Evolutionary conservation across 2,888 invertebrate genomes (phyloP).

Genomic region (Coecobrya sp.): DNA sequence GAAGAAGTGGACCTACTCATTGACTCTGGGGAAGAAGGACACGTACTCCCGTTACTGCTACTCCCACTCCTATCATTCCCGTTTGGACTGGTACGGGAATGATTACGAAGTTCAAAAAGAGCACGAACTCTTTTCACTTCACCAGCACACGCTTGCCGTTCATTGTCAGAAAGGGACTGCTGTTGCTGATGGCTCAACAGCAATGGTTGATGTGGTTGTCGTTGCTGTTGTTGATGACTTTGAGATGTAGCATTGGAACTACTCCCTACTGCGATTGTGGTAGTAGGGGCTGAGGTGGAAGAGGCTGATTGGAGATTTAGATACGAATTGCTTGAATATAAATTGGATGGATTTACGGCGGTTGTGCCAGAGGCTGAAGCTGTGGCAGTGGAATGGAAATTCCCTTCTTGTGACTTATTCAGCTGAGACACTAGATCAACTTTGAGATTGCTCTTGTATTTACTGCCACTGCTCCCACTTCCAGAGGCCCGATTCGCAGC

Average conservation of each 20-base stretch:
- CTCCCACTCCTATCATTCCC: slow-evolving; percentile 70
- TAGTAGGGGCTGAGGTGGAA: slow-evolving; percentile 22
- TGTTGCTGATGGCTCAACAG: slow-evolving; percentile 61
- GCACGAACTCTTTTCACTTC: slow-evolving; percentile 85
- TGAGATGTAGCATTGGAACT: not conserved
- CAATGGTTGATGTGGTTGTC: slow-evolving; percentile 23
- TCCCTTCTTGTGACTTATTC: slow-evolving; percentile 74
- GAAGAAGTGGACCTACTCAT: slow-evolving; percentile 70
- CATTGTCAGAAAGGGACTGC: slow-evolving; percentile 50
- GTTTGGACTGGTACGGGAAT: slow-evolving; percentile 68
- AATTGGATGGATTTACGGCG: slow-evolving; percentile 71
- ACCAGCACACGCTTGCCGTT: slow-evolving; percentile 68
- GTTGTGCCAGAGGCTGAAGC: slow-evolving; percentile 63
- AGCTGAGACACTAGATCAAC: slow-evolving; percentile 76
- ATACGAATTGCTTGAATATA: slow-evolving; percentile 72
- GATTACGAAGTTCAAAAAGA: slow-evolving; percentile 83
- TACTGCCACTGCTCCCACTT: slow-evolving; percentile 25
- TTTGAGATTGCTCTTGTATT: slow-evolving; percentile 78
- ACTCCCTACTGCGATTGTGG: not conserved
- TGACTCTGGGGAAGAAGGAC: slow-evolving; percentile 79
- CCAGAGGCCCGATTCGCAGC: not conserved
- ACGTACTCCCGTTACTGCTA: slow-evolving; percentile 80
- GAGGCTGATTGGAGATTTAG: slow-evolving; percentile 68
- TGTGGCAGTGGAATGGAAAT: slow-evolving; percentile 61
- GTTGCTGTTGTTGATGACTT: slow-evolving; percentile 51